phyloP scores from a whole-genome alignment of 2,113 vertebrate genomes.

The Numenius arquata region DNA sequence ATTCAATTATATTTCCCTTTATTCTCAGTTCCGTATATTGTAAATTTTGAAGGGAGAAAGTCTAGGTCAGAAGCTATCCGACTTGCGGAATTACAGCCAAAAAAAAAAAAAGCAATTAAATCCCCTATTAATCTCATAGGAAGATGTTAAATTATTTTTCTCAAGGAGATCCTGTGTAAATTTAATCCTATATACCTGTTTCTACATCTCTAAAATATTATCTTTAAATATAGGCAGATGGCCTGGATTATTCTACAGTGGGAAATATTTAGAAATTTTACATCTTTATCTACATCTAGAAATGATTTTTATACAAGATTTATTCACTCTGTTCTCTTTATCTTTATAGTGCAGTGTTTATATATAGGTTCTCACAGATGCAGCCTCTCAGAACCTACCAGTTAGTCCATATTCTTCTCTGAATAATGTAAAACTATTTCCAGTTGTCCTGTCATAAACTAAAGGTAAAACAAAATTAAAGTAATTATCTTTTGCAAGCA shows the following conservation, averaged over 20 bases:
- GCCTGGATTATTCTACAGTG: background rate
- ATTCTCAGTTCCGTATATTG: background rate
- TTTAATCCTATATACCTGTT: background rate
- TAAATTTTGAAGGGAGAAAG: background rate
- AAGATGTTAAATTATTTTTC: background rate
- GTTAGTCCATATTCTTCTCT: background rate
- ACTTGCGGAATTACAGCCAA: background rate
- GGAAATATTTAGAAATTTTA: background rate
- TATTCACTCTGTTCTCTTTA: background rate
- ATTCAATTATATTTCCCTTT: background rate
- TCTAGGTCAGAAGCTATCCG: background rate
- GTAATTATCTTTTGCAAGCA: background rate
- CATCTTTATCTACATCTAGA: background rate
- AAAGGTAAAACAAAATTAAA: background rate
- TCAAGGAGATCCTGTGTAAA: background rate
- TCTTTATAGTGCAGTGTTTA: background rate
- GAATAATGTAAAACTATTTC: background rate
- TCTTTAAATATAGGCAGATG: background rate
- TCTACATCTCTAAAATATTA: background rate
- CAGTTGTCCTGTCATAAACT: background rate
- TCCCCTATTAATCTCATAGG: background rate
- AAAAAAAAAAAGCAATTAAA: background rate
- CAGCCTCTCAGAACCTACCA: background rate
- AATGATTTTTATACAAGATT: background rate
- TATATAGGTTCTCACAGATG: background rate